A percentile compares a stretch with the other conserved stretches of the same genome.
These are phyloP conservation scores for Toxotes chatareus DNA, from an alignment of 2,113 vertebrate species.

Conservation along the genomic window DNA sequence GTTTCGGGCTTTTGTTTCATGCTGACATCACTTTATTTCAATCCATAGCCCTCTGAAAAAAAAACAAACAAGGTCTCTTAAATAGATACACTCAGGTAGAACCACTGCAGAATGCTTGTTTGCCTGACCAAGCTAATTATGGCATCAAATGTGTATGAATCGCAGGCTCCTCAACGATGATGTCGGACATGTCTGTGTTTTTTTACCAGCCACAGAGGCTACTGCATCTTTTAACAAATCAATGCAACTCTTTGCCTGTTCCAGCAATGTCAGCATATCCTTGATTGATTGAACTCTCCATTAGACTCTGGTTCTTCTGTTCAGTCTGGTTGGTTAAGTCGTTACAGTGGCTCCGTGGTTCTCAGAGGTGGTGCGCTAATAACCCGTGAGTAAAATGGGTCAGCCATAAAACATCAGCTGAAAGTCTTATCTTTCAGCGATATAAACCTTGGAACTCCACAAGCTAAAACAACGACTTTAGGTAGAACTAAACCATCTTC, in stretches of 20 bases:
- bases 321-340: constrained; percentile 15
- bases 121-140: constrained; percentile 58
- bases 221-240: too few relatives aligned
- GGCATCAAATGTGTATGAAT: constrained; percentile 58
- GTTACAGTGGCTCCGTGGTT: neutral
- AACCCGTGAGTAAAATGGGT: constrained; percentile 56
- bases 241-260: too few relatives aligned
- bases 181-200: too few relatives aligned
- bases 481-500: too few relatives aligned
- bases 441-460: too few relatives aligned
- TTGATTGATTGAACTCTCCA: too few relatives aligned
- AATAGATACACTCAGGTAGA: constrained; percentile 41
- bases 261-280: too few relatives aligned
- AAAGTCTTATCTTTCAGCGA: too few relatives aligned
- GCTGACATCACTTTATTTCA: constrained; percentile 57
- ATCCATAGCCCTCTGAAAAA: constrained; percentile 39
- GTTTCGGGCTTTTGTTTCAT: constrained; percentile 45
- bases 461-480: too few relatives aligned
- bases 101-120: constrained; percentile 44
- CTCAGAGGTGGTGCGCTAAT: constrained; percentile 36
- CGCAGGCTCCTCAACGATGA: constrained; percentile 20
- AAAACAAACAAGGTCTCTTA: constrained; percentile 26
- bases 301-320: constrained; percentile 7
- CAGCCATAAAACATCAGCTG: constrained; percentile 63
- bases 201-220: too few relatives aligned